Base-by-base conservation (phyloP, 1,140 invertebrate genomes). In the Drosophila nebulosa region DNA sequence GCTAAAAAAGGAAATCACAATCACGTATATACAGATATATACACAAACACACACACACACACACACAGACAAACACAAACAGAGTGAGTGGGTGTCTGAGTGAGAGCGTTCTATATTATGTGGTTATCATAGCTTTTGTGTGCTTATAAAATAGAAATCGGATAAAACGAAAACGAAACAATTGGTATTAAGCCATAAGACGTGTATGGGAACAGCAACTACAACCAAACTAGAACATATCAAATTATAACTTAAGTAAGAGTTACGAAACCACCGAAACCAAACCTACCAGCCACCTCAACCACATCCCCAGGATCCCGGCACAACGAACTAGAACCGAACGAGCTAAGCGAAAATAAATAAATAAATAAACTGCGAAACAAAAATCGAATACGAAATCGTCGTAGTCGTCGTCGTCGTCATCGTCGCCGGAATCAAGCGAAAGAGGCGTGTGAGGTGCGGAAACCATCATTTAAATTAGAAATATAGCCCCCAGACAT, bases 221-320 rank as follows among this genome's bases (percentile, higher is more conserved):
- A 18, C 39, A 46, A 21, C 39, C 14, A 56, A 16, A 85, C 74
- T 55, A 68, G 75, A 88, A 79, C 74, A 75, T 78, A 88, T 88
- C 83, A 73, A 86, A 83, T 81, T 76, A 81, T 88, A 76, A 66
- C 75, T 75, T 88, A 76, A 88, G 74, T 64, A 78, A 68, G 24
- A 46, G 64, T 66, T 64, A 64, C 61, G 26, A 58, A 64, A 64
- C 61, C 61, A 57, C 60, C 51, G 60, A 70, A n/a, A n/a, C n/a
- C n/a, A n/a, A n/a, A n/a, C n/a, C n/a, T n/a, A 78, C 35, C 53
- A 75, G 69, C 67, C 66, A 71, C 74, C 69, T 80, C 65, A 32
- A 32, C 65, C 77, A 69, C 79, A 65, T 14, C 52, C 74, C 57
- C 21, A 83, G 50, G 56, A 69, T 55, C 39, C 70, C 16, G 57